These are phyloP conservation scores for Atrichornis clamosus DNA, from an alignment of 2,113 vertebrate genomes.

Conservation along the genomic window DNA sequence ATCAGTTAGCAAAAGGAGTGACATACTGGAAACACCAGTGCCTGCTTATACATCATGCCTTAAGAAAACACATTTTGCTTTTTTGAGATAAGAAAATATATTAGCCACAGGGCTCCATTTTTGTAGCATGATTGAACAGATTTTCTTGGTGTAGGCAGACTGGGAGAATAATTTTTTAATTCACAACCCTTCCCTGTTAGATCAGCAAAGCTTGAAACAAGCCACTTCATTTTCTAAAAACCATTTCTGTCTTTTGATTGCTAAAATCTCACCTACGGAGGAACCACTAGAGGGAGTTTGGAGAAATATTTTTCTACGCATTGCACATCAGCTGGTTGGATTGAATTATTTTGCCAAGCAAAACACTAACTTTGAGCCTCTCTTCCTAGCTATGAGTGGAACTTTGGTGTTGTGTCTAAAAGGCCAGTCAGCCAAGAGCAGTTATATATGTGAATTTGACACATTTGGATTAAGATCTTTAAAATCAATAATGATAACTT, in stretches of 20 bases:
- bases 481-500: neutral
- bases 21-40: neutral
- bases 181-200: neutral
- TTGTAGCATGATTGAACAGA: neutral
- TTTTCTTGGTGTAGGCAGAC: neutral
- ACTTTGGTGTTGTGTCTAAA: neutral
- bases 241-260: neutral
- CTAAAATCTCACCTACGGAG: neutral
- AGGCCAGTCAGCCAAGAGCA: neutral
- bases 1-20: neutral
- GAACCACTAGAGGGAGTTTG: conserved; percentile 27
- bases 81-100: neutral
- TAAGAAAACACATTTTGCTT: neutral
- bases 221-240: neutral
- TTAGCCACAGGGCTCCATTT: neutral
- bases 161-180: neutral
- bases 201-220: neutral
- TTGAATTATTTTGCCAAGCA: neutral
- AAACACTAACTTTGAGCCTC: neutral
- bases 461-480: neutral
- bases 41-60: neutral
- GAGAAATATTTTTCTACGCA: neutral
- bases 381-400: neutral
- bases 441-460: neutral
- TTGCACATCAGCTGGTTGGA: neutral